Conservation (phyloP, 64 coral and sea anemone genomes). For the Pachyseris speciosa region DNA sequence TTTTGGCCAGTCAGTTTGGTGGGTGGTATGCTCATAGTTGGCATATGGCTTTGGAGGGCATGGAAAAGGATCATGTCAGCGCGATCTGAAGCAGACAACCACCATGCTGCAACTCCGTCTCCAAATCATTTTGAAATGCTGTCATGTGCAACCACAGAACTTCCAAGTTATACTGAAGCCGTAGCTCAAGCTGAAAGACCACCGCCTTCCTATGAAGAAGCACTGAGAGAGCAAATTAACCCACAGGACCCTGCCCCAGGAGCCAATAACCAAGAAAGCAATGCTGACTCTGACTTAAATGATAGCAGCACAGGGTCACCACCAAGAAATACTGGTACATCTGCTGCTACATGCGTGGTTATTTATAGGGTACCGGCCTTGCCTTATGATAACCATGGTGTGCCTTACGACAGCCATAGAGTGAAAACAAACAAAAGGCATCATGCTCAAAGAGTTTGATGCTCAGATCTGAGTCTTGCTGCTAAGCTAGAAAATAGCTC, state of each 20-base stretch:
- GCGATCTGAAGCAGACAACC: constrained; percentile 53
- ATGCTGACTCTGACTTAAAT: not conserved
- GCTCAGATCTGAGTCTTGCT: not conserved
- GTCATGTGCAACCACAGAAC: not conserved
- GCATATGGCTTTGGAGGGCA: constrained; percentile 89
- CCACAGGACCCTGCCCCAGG: not conserved
- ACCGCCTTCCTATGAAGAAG: constrained; percentile 68
- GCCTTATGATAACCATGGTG: not conserved
- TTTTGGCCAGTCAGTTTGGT: constrained; percentile 90
- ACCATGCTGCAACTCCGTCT: constrained; percentile 22
- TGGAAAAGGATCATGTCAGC: constrained; percentile 88
- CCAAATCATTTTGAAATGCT: constrained; percentile 23
- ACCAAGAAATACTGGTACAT: not conserved
- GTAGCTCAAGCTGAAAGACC: not conserved
- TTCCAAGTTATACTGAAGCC: constrained; percentile 70
- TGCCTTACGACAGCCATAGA: constrained; percentile 14
- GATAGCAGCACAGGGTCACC: not conserved
- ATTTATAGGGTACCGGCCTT: not conserved
- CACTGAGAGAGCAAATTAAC: constrained; percentile 14
- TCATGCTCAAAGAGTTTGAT: constrained; percentile 16
- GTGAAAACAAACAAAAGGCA: not conserved
- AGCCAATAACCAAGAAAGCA: not conserved
- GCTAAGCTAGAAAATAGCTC: not conserved
- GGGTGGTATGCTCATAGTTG: constrained; percentile 82
- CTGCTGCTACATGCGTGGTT: not conserved